A percentile compares a stretch with the other conserved stretches of the same genome.
Conservation (phyloP, 2,888 invertebrate species). For the Heteromyza rotundicornis region DNA sequence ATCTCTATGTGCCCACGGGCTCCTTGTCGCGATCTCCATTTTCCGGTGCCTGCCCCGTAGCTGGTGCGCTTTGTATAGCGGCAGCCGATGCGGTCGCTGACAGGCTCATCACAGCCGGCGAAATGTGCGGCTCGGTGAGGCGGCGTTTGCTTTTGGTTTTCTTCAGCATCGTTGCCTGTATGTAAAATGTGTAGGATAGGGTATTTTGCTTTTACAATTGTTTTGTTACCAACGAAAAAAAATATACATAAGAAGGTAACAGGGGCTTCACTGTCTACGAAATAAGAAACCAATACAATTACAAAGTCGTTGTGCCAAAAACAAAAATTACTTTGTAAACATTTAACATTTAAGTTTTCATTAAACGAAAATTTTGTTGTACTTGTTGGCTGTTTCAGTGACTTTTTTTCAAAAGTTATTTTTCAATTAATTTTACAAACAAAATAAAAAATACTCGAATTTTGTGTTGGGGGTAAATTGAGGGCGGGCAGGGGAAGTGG, state of each 20-base stretch:
- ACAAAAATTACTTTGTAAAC: constrained; percentile 28
- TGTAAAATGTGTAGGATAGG: constrained; percentile 34
- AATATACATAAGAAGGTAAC: no score
- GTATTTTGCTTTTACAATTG: constrained; percentile 7
- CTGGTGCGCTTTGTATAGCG: constrained; percentile 34
- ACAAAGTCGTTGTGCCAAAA: constrained; percentile 4
- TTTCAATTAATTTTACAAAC: no score
- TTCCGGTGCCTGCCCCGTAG: constrained; percentile 62
- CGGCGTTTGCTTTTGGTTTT: constrained; percentile 98
- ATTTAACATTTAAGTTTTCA: constrained; percentile 24
- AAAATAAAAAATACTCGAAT: no score
- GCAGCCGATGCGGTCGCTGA: constrained; percentile 43
- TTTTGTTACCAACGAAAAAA: background rate
- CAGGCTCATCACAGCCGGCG: constrained; percentile 59
- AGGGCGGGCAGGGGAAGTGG: background rate
- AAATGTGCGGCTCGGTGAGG: constrained; percentile 82
- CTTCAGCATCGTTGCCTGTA: constrained; percentile 99
- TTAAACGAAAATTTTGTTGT: constrained; percentile 12
- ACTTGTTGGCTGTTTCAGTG: no score
- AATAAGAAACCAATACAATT: no score
- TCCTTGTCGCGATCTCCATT: constrained; percentile 65
- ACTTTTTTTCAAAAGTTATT: no score
- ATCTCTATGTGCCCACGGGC: constrained; percentile 58
- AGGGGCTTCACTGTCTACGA: no score
- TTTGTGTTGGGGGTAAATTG: no score